phyloP scores from a whole-genome alignment of 2,797 vertebrate genomes.

The Galagoides demidoff region DNA sequence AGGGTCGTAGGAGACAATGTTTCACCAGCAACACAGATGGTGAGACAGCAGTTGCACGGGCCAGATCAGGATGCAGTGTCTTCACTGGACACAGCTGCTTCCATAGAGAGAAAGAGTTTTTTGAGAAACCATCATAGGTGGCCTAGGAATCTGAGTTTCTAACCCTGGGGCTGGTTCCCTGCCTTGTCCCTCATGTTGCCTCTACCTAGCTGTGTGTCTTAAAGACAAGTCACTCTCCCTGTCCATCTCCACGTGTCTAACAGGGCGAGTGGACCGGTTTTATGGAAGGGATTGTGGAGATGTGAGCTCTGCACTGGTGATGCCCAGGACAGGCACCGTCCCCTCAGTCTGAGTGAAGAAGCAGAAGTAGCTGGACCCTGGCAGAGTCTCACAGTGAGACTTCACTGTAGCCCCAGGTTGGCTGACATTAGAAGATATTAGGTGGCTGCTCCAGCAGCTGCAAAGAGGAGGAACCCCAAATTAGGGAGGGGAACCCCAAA shows the following conservation, averaged over 20 bases:
- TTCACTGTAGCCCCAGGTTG: not conserved
- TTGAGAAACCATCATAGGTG: rapidly evolving
- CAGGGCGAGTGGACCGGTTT: not conserved
- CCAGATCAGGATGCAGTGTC: not conserved
- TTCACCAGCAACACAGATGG: not conserved
- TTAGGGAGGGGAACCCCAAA: not conserved
- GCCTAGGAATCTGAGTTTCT: not conserved
- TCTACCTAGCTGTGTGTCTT: not conserved
- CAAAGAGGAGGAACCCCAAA: not conserved
- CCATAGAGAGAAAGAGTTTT: not conserved
- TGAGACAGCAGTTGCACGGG: not conserved
- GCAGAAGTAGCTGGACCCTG: not conserved
- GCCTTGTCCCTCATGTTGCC: not conserved
- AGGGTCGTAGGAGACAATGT: not conserved
- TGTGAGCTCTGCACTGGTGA: not conserved
- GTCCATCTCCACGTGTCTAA: not conserved
- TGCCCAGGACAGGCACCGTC: not conserved
- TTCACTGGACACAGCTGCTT: rapidly evolving
- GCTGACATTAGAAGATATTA: not conserved
- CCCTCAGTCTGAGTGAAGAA: not conserved
- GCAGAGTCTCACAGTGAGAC: not conserved
- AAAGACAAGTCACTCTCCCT: not conserved
- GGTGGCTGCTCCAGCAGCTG: not conserved
- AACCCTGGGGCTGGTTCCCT: not conserved
- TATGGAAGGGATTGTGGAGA: not conserved